Base-by-base conservation (phyloP, 2,113 vertebrate genomes). In the Saccopteryx leptura region DNA sequence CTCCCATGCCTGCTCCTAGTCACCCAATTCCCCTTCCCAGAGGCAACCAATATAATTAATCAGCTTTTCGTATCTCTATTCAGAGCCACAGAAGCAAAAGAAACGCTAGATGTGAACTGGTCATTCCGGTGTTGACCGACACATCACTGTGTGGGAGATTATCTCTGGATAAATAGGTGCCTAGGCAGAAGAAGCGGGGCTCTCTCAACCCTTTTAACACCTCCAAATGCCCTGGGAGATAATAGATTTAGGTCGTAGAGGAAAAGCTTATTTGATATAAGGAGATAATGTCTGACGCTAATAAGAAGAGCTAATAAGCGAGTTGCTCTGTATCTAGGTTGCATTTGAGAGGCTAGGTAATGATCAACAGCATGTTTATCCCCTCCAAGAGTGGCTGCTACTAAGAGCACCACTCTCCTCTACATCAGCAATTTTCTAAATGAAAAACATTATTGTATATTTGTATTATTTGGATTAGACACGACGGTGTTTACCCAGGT, bases 391-490 rank as follows among this genome's bases (percentile, higher is more conserved):
- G 50, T 10, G 50, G 60, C 21, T 54, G 68, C 17, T 56, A 33
- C 46, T 46, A 68, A 87, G 8, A 46, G 66, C 7, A 61, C 56
- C 28, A 39, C 39, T 9, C 26, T 61, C n/a, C 75, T 94, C 87
- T 14, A 63, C 7, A 33, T 5, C 33, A 85, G 26, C 19, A 58
- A n/a, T 74, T 88, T 87, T 78, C 91, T 88, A 82, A 74, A 56
- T 11, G 15, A 75, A 85, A 93, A 85, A 60, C 48, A 66, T 50
- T 10, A 88, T 18, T 33, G 58, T 72, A 54, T 21, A 74, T 88
- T 93, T 54, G 28, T 65, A 86, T 92, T 94, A 96, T 88, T 94
- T 91, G 88, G 91, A 86, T 90, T 82, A 95, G 69, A 94, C 83
- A 86, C 9, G 66, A 72, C 69, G 74, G 48, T 91, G 54, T 93